A percentile compares a stretch with the other conserved stretches of the same genome.
phyloP scores from a whole-genome alignment of 1,140 invertebrate genomes.

The Forficula auricularia region DNA sequence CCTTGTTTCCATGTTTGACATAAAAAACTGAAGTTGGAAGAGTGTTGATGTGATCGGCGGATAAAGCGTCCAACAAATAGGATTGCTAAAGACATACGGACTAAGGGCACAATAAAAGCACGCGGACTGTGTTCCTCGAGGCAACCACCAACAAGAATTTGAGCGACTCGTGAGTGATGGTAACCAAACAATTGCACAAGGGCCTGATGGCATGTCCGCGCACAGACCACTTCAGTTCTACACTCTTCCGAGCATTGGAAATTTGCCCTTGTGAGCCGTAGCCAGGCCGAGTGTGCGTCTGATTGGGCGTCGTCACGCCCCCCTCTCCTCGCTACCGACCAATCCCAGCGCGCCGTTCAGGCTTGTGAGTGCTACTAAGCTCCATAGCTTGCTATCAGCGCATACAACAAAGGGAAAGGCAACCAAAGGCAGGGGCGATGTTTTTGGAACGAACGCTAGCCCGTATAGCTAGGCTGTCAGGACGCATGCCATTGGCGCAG shows the following conservation, averaged over 20 bases:
- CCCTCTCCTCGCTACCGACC: not conserved
- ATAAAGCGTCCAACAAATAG: constrained; percentile 4
- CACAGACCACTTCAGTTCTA: not conserved
- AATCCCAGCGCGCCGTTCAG: not conserved
- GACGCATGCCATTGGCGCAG: not conserved
- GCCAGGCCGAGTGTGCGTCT: not conserved
- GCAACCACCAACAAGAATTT: not conserved
- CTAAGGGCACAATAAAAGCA: constrained; percentile 4
- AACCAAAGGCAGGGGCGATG: too few relatives aligned
- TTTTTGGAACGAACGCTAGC: not conserved
- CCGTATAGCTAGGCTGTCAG: not conserved
- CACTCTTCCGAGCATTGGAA: not conserved
- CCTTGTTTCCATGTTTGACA: constrained; percentile 6
- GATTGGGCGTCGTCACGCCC: too few relatives aligned
- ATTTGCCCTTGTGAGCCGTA: not conserved
- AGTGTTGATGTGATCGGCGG: constrained; percentile 3
- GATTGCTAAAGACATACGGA: constrained; percentile 6
- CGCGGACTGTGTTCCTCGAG: not conserved
- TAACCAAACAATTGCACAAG: constrained; percentile 6
- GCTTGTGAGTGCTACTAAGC: not conserved
- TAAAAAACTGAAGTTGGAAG: constrained; percentile 5
- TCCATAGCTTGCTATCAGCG: not conserved
- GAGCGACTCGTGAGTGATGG: not conserved
- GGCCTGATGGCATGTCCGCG: constrained; percentile 6
- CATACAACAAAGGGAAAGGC: too few relatives aligned